Conservation (phyloP, 2,113 vertebrate species). For the Trachemys scripta region DNA sequence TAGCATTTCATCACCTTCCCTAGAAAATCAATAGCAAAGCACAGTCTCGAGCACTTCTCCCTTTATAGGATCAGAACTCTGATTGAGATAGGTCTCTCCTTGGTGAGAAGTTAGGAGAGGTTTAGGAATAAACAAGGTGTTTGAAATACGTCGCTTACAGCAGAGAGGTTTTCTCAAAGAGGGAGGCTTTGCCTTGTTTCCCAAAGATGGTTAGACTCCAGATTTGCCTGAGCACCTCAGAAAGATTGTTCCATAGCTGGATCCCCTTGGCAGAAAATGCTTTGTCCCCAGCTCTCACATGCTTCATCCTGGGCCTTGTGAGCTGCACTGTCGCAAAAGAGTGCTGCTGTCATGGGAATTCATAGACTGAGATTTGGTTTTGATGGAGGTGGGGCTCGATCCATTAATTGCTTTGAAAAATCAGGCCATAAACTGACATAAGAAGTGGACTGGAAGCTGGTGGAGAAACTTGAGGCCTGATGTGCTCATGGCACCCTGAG, state of each 20-base stretch:
- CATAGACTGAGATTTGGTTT: not conserved
- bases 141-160: not conserved
- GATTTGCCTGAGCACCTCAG: not conserved
- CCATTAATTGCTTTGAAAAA: not conserved
- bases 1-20: not conserved
- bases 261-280: not conserved
- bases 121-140: not conserved
- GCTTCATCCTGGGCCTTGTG: not conserved
- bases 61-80: not conserved
- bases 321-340: not conserved
- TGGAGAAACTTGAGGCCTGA: not conserved
- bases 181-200: not conserved
- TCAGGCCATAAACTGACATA: not conserved
- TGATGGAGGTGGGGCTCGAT: not conserved
- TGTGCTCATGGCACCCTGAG: not conserved
- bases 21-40: not conserved
- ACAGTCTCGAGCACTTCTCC: not conserved
- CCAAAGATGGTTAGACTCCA: not conserved
- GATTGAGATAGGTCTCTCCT: not conserved
- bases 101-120: not conserved
- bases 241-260: not conserved
- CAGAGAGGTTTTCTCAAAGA: not conserved
- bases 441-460: not conserved
- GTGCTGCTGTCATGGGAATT: not conserved
- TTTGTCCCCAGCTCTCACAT: not conserved